Base-by-base conservation (phyloP, 53 echinoderm and acorn worm genomes). In the Patiria pectinifera region DNA sequence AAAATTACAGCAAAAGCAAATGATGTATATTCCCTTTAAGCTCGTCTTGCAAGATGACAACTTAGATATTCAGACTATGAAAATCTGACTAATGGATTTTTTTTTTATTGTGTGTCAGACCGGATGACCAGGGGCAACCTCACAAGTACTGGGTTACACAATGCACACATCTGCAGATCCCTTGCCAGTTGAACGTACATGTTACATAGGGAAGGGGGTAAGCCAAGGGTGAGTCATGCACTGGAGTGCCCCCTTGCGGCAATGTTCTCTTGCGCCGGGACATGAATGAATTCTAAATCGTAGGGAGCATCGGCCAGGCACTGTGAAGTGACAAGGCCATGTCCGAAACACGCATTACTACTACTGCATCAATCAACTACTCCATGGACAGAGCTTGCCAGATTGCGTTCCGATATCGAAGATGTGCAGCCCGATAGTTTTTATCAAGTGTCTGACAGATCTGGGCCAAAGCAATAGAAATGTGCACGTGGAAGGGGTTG, bases 51-150 rank as follows among this genome's bases (percentile, higher is more conserved):
- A 86, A 72, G 49, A 86, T 86, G 75, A 45, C 22, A 71, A 45
- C 70, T 71, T 85, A 35, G 18, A 62, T 24, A 85, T 46, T 35
- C 25, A 14, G 84, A 53, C 22, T 24, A 66, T 23, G 25, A 69
- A 85, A 21, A 85, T 85, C 63, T 62, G 85, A 85, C 69, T 85
- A 85, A 85, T 85, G 66, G 69, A 85, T 21, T 44, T 85, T 69
- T 69, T 24, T 23, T 74, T 74, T 16, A 22, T 4, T 23, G 5
- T 10, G 5, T 74, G 74, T 74, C 22, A 24, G 2, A 23, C 74
- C 2, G n/a, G n/a, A 74, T 74, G 74, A 23, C 74, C 21, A 23
- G 74, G 74, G 74, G 24, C 24, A 74, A 18, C 74, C 24, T 9
- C 10, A n/a, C 2, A 24, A 74, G 24, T 10, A 21, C 24, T 74